Evolutionary conservation across 2,888 invertebrate genomes (phyloP).

Genomic region (Plemyria rubiginata): DNA sequence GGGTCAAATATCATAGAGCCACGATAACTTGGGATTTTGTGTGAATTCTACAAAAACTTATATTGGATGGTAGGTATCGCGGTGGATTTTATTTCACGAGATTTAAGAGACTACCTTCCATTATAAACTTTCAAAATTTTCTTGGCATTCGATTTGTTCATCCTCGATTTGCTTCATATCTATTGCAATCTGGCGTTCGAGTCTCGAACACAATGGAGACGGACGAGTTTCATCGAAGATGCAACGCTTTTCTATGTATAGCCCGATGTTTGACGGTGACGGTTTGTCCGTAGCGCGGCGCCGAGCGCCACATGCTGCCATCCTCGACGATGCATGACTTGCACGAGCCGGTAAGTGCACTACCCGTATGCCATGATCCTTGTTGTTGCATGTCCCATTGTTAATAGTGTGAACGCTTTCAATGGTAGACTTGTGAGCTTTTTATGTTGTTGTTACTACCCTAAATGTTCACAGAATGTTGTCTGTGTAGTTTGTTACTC

Average conservation of each 20-base stretch:
- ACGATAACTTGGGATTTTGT: neutral
- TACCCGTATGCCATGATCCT: constrained; percentile 43
- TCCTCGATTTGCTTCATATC: constrained; percentile 25
- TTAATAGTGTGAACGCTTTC: constrained; percentile 64
- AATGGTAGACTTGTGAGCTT: constrained; percentile 59
- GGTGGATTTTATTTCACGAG: constrained; percentile 5
- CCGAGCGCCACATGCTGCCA: constrained; percentile 82
- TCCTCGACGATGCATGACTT: constrained; percentile 85
- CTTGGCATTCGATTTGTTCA: constrained; percentile 26
- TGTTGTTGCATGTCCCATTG: constrained; percentile 55
- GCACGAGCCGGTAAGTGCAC: constrained; percentile 85
- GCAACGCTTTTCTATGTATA: constrained; percentile 33
- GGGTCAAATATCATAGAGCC: neutral
- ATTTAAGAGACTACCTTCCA: constrained; percentile 18
- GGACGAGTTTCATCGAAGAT: constrained; percentile 20
- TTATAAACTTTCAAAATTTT: constrained; percentile 12
- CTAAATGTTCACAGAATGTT: constrained; percentile 31
- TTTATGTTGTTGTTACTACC: constrained; percentile 44
- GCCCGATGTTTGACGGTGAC: constrained; percentile 63
- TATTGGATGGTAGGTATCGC: too few species aligned
- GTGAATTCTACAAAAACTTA: constrained; percentile 2
- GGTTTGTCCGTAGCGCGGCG: constrained; percentile 80
- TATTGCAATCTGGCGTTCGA: constrained; percentile 12
- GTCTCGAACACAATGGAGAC: constrained; percentile 19
- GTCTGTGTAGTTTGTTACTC: constrained; percentile 36